Conservation (phyloP, 2,888 invertebrate species). For the Rhingia rostrata region DNA sequence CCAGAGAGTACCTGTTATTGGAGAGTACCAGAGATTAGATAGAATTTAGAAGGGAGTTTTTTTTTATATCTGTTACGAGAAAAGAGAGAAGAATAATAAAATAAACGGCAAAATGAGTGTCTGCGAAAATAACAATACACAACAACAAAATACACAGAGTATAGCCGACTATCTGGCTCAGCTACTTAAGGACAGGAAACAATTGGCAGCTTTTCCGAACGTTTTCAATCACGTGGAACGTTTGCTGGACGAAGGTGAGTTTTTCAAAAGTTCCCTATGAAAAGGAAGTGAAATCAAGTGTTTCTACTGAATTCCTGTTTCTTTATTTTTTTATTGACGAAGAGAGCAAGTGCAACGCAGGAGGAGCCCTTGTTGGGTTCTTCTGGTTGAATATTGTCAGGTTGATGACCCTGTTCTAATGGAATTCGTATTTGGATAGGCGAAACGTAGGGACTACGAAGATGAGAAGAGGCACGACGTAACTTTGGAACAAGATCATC, state of each 20-base stretch:
- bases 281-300: neutral
- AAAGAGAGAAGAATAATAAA: constrained; percentile 18
- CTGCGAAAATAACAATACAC: constrained; percentile 82
- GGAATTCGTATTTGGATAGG: constrained; percentile 46
- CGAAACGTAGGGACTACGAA: neutral
- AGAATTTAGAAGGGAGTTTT: constrained; percentile 26
- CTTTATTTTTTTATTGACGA: neutral
- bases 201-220: constrained; percentile 99
- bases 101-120: constrained; percentile 80
- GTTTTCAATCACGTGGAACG: constrained; percentile 99
- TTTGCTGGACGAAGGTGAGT: constrained; percentile 98
- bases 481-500: constrained; percentile 20
- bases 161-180: constrained; percentile 99
- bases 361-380: constrained; percentile 36
- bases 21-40: constrained; percentile 14
- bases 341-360: constrained; percentile 43
- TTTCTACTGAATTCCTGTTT: constrained; percentile 66
- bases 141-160: constrained; percentile 92
- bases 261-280: constrained; percentile 7
- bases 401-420: constrained; percentile 72
- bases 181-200: constrained; percentile 99
- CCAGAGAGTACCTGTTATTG: constrained; percentile 61
- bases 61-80: constrained; percentile 29
- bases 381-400: constrained; percentile 15
- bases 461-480: neutral